A percentile compares a stretch with the other conserved stretches of the same genome.
These are phyloP conservation scores for Sinhomidia bicolor DNA, from an alignment of 2,888 invertebrate genomes.

Conservation along the genomic window DNA sequence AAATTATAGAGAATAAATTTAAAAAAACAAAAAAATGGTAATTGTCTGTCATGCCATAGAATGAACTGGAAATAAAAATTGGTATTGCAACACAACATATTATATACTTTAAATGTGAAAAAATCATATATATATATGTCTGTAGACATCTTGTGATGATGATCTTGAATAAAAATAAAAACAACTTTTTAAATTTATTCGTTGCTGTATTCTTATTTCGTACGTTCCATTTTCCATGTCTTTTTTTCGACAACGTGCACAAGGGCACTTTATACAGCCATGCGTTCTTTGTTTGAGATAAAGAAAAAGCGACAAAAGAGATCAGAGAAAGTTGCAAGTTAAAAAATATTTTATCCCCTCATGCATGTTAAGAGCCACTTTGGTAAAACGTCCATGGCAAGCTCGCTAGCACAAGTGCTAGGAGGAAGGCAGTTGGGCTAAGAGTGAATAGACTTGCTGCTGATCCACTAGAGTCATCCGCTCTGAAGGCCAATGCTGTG, in stretches of 20 bases:
- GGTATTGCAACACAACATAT: constrained; percentile 7
- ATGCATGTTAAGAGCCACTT: neutral
- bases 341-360: neutral
- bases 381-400: neutral
- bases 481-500: constrained; percentile 54
- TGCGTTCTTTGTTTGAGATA: neutral
- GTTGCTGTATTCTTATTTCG: neutral
- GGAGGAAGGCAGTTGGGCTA: too few relatives aligned
- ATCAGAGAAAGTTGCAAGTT: constrained; percentile 15
- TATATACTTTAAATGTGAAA: too few relatives aligned
- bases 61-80: constrained; percentile 13
- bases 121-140: neutral
- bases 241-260: neutral
- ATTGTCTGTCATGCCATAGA: neutral
- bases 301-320: constrained; percentile 23
- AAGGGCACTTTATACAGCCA: neutral
- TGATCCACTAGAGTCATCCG: constrained; percentile 29
- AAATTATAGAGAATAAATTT: too few relatives aligned
- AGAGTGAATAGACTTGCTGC: neutral
- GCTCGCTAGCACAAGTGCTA: neutral
- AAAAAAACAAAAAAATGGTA: neutral
- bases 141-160: constrained; percentile 47
- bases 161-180: constrained; percentile 36
- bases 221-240: neutral
- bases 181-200: constrained; percentile 1